A percentile compares a stretch with the other conserved stretches of the same genome.
Evolutionary conservation across 2,113 vertebrate species (phyloP).

Genomic region (Echinops telfairi): DNA sequence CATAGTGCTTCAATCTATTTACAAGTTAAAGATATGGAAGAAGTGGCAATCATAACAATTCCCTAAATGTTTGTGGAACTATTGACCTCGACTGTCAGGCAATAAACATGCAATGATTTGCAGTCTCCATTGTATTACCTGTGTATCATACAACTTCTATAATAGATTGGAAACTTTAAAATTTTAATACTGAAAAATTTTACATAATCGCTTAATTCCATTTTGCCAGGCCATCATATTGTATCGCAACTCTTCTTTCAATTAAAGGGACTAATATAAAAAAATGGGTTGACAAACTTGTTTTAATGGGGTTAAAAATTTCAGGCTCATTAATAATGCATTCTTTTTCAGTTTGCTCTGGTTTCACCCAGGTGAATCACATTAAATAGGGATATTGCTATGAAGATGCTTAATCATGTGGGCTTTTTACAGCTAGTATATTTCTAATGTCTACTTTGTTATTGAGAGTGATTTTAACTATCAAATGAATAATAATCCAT

Average conservation of each 20-base stretch:
- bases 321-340: conserved; percentile 50
- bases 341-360: neutral
- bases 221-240: conserved; percentile 39
- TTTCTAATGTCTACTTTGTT: neutral
- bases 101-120: neutral
- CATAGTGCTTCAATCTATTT: conserved; percentile 4
- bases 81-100: conserved; percentile 1
- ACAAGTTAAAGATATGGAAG: neutral
- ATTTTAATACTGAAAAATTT: conserved; percentile 39
- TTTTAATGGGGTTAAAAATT: conserved; percentile 34
- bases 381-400: conserved; percentile 32
- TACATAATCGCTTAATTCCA: conserved; percentile 6
- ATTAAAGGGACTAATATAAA: neutral
- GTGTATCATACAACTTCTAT: neutral
- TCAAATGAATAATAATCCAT: too few relatives aligned
- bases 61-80: neutral
- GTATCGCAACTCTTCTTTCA: neutral
- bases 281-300: conserved; percentile 36
- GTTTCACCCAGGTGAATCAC: neutral
- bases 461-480: too few relatives aligned
- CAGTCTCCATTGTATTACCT: neutral
- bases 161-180: neutral
- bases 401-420: neutral
- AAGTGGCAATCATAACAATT: neutral
- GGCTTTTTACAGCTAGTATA: neutral